Evolutionary conservation across 1,140 invertebrate genomes (phyloP), one percentile per base, ranked within the genome.

Genomic region (Leptopilina boulardi): DNA sequence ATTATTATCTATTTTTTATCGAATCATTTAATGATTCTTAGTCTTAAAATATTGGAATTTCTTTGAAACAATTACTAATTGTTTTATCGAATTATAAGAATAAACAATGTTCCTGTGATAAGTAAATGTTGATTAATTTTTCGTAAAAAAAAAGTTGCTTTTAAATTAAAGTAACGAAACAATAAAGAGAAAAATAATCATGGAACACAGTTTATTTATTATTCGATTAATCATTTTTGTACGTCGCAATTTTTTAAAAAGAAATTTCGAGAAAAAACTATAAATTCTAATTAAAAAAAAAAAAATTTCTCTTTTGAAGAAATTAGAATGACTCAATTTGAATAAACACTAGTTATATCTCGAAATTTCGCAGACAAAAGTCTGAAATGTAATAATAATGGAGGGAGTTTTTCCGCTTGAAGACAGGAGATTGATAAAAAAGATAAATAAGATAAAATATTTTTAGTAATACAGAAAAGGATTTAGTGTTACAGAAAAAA

Each of bases 371-470:
- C 30, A n/a, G 42, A 34, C 21, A 73, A 38, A 23, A 70, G 54
- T 41, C 19, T 70, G 51, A 78, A 19, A 19, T 66, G n/a, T 4
- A 30, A 30, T 3, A 30, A 30, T 3, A 30, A 71, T 42, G 51
- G 19, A 56, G 71, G 73, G 75, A 66, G 74, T 72, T 47, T 70
- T 54, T 47, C 66, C 66, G 41, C 59, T 66, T 56, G 71, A 47
- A 75, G 51, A 77, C 70, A 79, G 56, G 73, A 79, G 72, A 51
- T 34, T 8, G 76, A 56, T 13, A 19, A 74, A 38, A 73, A 41
- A 34, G 71, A 79, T 26, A 66, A 74, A 73, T 59, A 77, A 82
- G 34, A 77, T 78, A 70, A 82, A 79, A 83, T 83, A 83, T 83
- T 83, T 83, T 82, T 79, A 81, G 77, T 81, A 83, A 77, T 74